Conservation (phyloP, 2,888 invertebrate species). For the Vanessa cardui region DNA sequence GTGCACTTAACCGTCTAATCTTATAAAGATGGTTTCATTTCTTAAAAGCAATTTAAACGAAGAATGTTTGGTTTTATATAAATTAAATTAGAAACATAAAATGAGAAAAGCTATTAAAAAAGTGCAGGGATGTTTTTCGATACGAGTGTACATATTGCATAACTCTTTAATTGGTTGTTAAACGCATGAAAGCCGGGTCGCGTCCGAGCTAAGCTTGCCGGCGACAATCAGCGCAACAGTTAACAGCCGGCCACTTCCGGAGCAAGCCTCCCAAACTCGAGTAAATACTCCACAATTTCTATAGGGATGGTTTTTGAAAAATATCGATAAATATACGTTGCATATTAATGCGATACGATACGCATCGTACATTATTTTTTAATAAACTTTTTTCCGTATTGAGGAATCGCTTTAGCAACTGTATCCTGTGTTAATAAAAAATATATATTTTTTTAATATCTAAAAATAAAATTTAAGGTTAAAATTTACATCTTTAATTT, state of each 20-base stretch:
- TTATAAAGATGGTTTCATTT: slow-evolving; percentile 24
- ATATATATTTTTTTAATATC: no score
- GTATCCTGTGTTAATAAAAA: no score
- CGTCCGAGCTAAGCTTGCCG: slow-evolving; percentile 37
- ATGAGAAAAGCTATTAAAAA: slow-evolving; percentile 10
- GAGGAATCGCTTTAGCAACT: no score
- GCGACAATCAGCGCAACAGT: slow-evolving; percentile 79
- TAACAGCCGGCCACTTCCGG: slow-evolving; percentile 77
- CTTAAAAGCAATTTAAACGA: slow-evolving; percentile 7
- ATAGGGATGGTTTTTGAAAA: slow-evolving; percentile 50
- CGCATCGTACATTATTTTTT: not conserved
- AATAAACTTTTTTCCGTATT: no score
- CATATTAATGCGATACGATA: not conserved
- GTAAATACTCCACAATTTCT: slow-evolving; percentile 76
- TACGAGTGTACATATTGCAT: slow-evolving; percentile 24
- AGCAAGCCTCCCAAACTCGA: slow-evolving; percentile 71
- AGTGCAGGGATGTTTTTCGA: slow-evolving; percentile 10
- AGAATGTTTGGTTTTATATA: not conserved
- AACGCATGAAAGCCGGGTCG: slow-evolving; percentile 38
- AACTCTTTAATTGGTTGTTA: slow-evolving; percentile 41
- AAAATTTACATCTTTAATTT: no score
- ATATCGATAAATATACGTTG: slow-evolving; percentile 16
- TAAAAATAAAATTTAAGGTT: no score
- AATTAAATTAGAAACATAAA: not conserved
- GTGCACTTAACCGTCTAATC: slow-evolving; percentile 34